Base-by-base conservation (phyloP, 1,140 invertebrate species). In the Achatina immaculata region DNA sequence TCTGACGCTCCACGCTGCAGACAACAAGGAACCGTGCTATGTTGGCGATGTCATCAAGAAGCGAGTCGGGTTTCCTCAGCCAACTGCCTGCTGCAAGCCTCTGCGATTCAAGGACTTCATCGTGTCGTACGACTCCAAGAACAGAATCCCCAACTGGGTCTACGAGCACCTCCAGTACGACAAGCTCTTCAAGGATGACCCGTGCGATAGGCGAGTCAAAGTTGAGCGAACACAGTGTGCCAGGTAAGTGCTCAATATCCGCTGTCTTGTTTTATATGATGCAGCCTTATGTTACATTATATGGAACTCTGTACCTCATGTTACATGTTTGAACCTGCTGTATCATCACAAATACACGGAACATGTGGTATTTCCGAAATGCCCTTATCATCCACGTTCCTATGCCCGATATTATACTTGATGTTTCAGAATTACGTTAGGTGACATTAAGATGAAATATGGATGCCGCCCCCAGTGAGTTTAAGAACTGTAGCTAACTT, bases 11-110 rank as follows among this genome's bases (percentile, higher is more conserved):
- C 65, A 80, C 55, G 78, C 78, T 31, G 42, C 42, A 4, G 78
- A 80, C 43, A 48, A 48, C 28, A 80, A 80, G 45, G 78, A 80
- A 48, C 66, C 7, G 0, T 71, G 51, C 28, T 80, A 68, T 45
- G 66, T 83, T 73, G 81, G 72, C 76, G 65, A 80, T 79, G 79
- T 84, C 68, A 38, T 82, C 66, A 42, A 84, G 68, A 81, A 81
- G 65, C 42, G 79, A 69, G 72, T 75, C 78, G 42, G 78, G 36
- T 65, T 81, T 40, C 62, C 80, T 72, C 72, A 78, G 71, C 38
- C 84, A 81, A 75, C 66, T 84, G 21, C 85, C 84, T 83, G 82
- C 76, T 69, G 78, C 48, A 80, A 80, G 58, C 78, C 78, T 48
- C 31, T 80, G 68, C 11, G 78, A 72, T 80, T 80, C 68, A 80